Percentiles rank a stretch among this genome's conserved stretches.
Evolutionary conservation across 2,888 invertebrate species (phyloP).

Genomic region (Lomographa bimaculata): DNA sequence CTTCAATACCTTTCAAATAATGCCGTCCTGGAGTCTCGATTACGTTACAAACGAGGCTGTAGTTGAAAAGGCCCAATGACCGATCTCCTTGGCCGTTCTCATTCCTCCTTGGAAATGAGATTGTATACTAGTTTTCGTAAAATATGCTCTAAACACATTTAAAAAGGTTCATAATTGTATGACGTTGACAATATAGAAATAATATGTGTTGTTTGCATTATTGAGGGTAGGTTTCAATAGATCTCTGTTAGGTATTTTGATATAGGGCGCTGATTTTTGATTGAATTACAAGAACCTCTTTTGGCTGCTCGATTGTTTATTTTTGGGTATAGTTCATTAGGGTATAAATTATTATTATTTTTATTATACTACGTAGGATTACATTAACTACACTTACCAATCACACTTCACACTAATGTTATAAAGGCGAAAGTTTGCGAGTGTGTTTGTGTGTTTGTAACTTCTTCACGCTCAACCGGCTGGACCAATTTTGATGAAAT

Average conservation of each 20-base stretch:
- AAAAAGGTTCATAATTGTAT: not conserved
- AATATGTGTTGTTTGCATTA: constrained; percentile 20
- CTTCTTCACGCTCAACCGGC: no score
- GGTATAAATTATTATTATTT: no score
- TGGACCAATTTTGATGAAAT: no score
- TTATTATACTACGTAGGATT: no score
- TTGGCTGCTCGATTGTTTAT: constrained; percentile 2
- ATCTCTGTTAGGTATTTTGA: constrained; percentile 11
- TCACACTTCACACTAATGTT: no score
- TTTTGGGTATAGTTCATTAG: no score
- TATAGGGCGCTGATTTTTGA: constrained; percentile 18
- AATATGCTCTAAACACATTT: not conserved
- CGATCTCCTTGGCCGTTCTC: constrained; percentile 19
- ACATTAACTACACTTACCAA: no score
- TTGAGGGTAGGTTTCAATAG: constrained; percentile 17
- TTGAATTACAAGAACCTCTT: constrained; percentile 6
- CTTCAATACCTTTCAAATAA: constrained; percentile 14
- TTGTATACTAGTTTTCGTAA: constrained; percentile 1
- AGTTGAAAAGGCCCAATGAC: constrained; percentile 28
- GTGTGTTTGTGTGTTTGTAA: no score
- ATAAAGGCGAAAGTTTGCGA: no score
- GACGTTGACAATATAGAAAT: constrained; percentile 1
- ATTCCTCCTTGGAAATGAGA: constrained; percentile 23
- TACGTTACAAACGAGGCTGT: constrained; percentile 25
- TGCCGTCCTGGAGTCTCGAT: constrained; percentile 16